phyloP scores from a whole-genome alignment of 92 coral and sea anemone genomes.

The Porites rus region DNA sequence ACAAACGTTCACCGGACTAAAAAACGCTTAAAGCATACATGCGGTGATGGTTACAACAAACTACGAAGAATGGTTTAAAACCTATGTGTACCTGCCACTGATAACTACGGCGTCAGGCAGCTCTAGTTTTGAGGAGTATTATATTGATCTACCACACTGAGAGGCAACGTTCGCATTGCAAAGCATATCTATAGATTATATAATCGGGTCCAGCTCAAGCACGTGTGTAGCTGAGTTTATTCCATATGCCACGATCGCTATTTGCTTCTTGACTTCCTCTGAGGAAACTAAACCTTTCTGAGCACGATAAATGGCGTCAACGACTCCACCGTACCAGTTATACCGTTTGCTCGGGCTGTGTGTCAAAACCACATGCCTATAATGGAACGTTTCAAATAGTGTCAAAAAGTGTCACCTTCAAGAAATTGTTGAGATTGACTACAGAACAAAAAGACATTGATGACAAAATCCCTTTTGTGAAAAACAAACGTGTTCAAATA shows the following conservation, averaged over 20 bases:
- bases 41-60: too few species aligned
- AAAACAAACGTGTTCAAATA: too few species aligned
- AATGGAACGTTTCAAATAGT: background rate
- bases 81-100: background rate
- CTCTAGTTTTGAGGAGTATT: background rate
- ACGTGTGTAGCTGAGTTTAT: conserved; percentile 79
- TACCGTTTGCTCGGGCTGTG: conserved; percentile 54
- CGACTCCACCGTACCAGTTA: conserved; percentile 79
- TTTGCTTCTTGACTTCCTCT: conserved; percentile 82
- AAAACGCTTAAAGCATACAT: too few species aligned
- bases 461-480: too few species aligned
- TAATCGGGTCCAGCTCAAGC: conserved; percentile 69
- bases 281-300: conserved; percentile 48
- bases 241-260: conserved; percentile 79
- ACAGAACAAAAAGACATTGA: too few species aligned
- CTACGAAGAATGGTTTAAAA: background rate
- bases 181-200: background rate
- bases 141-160: too few species aligned
- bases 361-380: conserved; percentile 82
- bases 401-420: too few species aligned
- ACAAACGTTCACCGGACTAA: too few species aligned
- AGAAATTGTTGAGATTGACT: too few species aligned
- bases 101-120: background rate
- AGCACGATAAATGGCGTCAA: conserved; percentile 74
- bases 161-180: background rate